Conservation (phyloP, 2,888 invertebrate species). For the Catocala nupta region DNA sequence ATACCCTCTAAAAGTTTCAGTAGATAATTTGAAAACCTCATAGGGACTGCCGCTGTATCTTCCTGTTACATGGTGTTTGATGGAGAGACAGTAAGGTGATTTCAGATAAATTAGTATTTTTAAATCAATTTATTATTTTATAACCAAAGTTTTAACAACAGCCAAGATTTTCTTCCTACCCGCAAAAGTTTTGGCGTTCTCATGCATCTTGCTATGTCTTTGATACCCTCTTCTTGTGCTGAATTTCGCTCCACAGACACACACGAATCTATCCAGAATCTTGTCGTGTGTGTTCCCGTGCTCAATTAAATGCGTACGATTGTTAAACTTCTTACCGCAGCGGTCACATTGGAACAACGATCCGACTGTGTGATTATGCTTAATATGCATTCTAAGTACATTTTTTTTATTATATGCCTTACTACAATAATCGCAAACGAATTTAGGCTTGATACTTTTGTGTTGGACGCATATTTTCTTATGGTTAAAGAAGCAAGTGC, state of each 20-base stretch:
- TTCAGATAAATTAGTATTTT: no score
- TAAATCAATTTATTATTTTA: no score
- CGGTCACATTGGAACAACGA: slow-evolving; percentile 57
- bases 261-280: slow-evolving; percentile 59
- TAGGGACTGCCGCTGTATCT: no score
- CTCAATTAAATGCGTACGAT: slow-evolving; percentile 56
- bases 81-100: no score
- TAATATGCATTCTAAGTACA: slow-evolving; percentile 57
- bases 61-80: no score
- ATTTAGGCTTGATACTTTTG: slow-evolving; percentile 27
- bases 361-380: slow-evolving; percentile 48
- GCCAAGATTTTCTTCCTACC: slow-evolving; percentile 9
- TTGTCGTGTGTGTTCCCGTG: slow-evolving; percentile 63
- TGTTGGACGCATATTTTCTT: slow-evolving; percentile 40
- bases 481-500: slow-evolving; percentile 59
- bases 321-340: slow-evolving; percentile 64
- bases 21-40: no score
- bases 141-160: no score
- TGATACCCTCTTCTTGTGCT: slow-evolving; percentile 62
- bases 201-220: slow-evolving; percentile 57
- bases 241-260: slow-evolving; percentile 59
- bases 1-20: no score
- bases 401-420: slow-evolving; percentile 54
- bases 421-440: slow-evolving; percentile 65
- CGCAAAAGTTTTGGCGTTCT: neutral